Evolutionary conservation across 2,888 invertebrate genomes (phyloP).

Genomic region (Callimorpha dominula): DNA sequence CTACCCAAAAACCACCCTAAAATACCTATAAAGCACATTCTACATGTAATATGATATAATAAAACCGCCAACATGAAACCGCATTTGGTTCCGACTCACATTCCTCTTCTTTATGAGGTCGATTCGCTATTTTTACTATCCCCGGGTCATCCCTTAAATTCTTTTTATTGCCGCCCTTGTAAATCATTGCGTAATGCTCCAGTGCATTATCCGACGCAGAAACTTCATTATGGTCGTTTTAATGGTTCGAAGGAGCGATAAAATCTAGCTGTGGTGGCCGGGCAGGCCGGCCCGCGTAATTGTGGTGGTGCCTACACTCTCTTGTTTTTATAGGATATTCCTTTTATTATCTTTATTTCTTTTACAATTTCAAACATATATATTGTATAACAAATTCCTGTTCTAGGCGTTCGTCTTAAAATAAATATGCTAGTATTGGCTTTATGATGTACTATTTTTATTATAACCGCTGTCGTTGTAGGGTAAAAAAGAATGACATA

Average conservation of each 20-base stretch:
- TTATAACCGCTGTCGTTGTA: not conserved
- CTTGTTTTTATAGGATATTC: conserved; percentile 41
- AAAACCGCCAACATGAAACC: conserved; percentile 62
- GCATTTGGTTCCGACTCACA: conserved; percentile 69
- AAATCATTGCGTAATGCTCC: conserved; percentile 86
- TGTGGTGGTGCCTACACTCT: conserved; percentile 55
- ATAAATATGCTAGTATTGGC: no score
- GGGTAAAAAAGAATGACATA: no score
- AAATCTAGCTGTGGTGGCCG: conserved; percentile 80
- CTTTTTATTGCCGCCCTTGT: conserved; percentile 86
- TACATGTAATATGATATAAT: conserved; percentile 65
- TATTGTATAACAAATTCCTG: not conserved
- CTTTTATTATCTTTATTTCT: not conserved
- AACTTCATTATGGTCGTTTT: conserved; percentile 87
- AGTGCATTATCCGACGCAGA: conserved; percentile 84
- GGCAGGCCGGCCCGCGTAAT: conserved; percentile 61
- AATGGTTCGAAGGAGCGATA: conserved; percentile 86
- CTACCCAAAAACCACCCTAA: conserved; percentile 41
- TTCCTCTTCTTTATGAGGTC: conserved; percentile 82
- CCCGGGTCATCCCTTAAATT: conserved; percentile 85
- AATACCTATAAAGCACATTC: conserved; percentile 51
- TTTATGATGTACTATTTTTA: not conserved
- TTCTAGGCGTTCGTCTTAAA: conserved; percentile 4
- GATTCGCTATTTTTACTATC: conserved; percentile 76
- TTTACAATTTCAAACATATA: no score